Base-by-base conservation (phyloP, 2,888 invertebrate species). In the Xylocampa areola region DNA sequence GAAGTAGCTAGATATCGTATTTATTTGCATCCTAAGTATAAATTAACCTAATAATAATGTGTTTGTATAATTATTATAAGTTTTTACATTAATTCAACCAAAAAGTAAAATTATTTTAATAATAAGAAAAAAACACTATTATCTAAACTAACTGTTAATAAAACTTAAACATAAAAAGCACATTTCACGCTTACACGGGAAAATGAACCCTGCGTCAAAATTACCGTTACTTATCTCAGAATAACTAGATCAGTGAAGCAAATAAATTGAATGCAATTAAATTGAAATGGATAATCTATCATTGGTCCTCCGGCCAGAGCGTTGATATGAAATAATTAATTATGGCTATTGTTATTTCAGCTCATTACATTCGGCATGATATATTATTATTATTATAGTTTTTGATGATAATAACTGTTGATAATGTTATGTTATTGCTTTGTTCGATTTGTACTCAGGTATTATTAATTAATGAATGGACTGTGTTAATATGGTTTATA, bases 271-370 rank as follows among this genome's bases (percentile, higher is more conserved):
- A 39, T 14, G 8, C 17, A 11, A 4, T 25, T 11, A 13, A 21
- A 23, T 39, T 33, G 7, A 33, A 14, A n/a, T 19, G 21, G 14
- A 27, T 27, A 40, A 36, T 47, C 40, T 25, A 58, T 61, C 36
- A 61, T n/a, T 19, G 11, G 27, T 14, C n/a, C 14, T 32, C 33
- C 41, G 27, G 30, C 32, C 14, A 4, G 4, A 10, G 33, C 6
- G 6, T 23, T 21, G 47, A 37, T 33, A 67, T 21, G 37, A 25
- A 13, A 10, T 29, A 33, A 39, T 59, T 66, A 43, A 59, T 59
- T 10, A 14, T 17, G 3, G 2, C 6, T 8, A 29, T 8, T 39
- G 29, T 35, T 49, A 21, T 49, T 30, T 10, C 41, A 19, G 5
- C 37, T 48, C 23, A 48, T 59, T 37, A 37, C 37, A 6, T n/a